A percentile compares a stretch with the other conserved stretches of the same genome.
Evolutionary conservation across 2,113 vertebrate species (phyloP).

Genomic region (Ptyas mucosa): DNA sequence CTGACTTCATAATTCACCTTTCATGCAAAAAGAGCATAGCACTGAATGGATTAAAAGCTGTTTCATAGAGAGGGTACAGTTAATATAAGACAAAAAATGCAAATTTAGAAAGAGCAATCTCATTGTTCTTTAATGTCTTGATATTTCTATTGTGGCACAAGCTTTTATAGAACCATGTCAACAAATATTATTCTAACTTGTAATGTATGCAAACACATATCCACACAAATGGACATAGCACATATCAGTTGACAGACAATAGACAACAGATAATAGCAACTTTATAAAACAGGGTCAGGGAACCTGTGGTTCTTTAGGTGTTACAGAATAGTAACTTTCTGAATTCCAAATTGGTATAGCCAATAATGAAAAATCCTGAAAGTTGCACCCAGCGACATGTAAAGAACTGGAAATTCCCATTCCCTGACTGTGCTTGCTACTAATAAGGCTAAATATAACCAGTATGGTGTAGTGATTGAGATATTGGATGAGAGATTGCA

Average conservation of each 20-base stretch:
- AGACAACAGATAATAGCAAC: not conserved
- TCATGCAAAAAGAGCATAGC: not conserved
- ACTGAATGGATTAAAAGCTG: not conserved
- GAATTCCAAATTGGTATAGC: not conserved
- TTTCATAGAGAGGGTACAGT: not conserved
- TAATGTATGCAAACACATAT: not conserved
- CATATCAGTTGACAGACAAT: not conserved
- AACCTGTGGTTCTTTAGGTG: not conserved
- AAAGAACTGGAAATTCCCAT: not conserved
- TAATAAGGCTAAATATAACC: not conserved
- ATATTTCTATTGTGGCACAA: not conserved
- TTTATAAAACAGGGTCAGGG: not conserved
- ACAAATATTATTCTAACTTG: not conserved
- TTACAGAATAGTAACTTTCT: not conserved
- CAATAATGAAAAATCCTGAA: not conserved
- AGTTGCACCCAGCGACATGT: not conserved
- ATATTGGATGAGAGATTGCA: not conserved
- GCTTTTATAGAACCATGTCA: not conserved
- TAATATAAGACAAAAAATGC: not conserved
- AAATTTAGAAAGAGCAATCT: not conserved
- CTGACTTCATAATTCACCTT: not conserved
- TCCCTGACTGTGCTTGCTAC: not conserved
- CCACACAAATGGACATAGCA: not conserved
- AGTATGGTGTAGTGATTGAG: not conserved
- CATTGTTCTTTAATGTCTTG: not conserved